phyloP scores from a whole-genome alignment of 2,888 invertebrate genomes.

The Ganaspis brasiliensis region DNA sequence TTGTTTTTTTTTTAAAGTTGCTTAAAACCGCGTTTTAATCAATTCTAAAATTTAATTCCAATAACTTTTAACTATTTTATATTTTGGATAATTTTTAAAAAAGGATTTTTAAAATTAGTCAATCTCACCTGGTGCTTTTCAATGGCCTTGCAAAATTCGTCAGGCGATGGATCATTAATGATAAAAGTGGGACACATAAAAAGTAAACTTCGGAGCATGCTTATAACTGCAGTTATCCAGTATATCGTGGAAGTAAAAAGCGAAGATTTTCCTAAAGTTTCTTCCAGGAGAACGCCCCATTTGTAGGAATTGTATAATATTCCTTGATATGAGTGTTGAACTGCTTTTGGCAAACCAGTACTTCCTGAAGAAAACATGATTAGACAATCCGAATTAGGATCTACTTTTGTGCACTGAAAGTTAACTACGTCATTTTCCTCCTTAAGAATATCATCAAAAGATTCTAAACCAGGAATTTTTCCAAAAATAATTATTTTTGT shows the following conservation, averaged over 20 bases:
- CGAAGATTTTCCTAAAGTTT: background rate
- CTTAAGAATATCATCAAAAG: conserved; percentile 64
- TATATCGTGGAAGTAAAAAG: conserved; percentile 69
- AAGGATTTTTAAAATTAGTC: too few species aligned
- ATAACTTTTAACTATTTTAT: too few species aligned
- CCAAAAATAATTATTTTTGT: conserved; percentile 66
- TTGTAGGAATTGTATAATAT: conserved; percentile 56
- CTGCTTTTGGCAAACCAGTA: conserved; percentile 73
- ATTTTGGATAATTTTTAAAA: too few species aligned
- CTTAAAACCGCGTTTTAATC: too few species aligned
- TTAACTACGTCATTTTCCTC: conserved; percentile 54
- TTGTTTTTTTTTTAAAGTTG: too few species aligned
- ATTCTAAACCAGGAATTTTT: conserved; percentile 53
- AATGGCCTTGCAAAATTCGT: conserved; percentile 65
- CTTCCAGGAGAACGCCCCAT: background rate
- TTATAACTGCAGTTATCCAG: conserved; percentile 71
- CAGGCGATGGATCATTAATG: conserved; percentile 65
- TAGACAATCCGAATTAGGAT: conserved; percentile 58
- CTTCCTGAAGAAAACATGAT: conserved; percentile 75
- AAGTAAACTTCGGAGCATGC: conserved; percentile 55
- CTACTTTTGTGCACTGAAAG: conserved; percentile 61
- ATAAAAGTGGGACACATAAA: conserved; percentile 60
- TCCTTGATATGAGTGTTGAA: conserved; percentile 65
- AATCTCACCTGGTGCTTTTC: conserved; percentile 70
- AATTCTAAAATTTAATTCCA: too few species aligned